A percentile compares a stretch with the other conserved stretches of the same genome.
Evolutionary conservation across 2,797 vertebrate genomes (phyloP).

Genomic region (Bryconaethiops microstoma): DNA sequence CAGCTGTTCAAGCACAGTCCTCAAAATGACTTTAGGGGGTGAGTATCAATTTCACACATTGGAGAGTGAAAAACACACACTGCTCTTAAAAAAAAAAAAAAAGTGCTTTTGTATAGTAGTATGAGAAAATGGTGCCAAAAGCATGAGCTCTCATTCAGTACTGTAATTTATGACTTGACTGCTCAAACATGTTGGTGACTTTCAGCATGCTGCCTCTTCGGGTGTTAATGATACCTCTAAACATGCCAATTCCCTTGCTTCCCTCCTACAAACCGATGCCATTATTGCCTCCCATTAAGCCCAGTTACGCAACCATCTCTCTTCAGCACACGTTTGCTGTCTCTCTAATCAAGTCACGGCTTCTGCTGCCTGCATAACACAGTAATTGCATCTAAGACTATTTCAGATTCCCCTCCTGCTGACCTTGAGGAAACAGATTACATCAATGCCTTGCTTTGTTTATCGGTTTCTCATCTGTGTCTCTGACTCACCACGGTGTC

Average conservation of each 20-base stretch:
- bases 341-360: conserved; percentile 14
- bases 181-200: conserved; percentile 23
- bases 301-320: conserved; percentile 38
- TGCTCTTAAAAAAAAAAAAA: conserved; percentile 14
- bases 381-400: conserved; percentile 19
- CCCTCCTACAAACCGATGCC: conserved; percentile 30
- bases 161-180: conserved; percentile 28
- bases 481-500: conserved; percentile 27
- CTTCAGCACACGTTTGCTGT: conserved; percentile 12
- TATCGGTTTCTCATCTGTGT: conserved; percentile 32
- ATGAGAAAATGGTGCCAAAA: conserved; percentile 20
- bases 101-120: not conserved
- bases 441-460: conserved; percentile 41
- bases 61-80: conserved; percentile 6
- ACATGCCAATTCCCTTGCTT: conserved; percentile 23
- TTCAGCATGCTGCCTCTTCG: conserved; percentile 39
- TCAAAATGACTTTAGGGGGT: conserved; percentile 47
- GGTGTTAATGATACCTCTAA: conserved; percentile 46
- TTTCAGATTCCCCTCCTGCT: conserved; percentile 24
- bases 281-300: conserved; percentile 36
- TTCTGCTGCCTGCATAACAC: conserved; percentile 6
- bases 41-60: conserved; percentile 53
- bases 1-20: conserved; percentile 57
- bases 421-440: conserved; percentile 44
- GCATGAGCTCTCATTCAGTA: conserved; percentile 27